Evolutionary conservation across 2,888 invertebrate species (phyloP).

Genomic region (Apoderus coryli): DNA sequence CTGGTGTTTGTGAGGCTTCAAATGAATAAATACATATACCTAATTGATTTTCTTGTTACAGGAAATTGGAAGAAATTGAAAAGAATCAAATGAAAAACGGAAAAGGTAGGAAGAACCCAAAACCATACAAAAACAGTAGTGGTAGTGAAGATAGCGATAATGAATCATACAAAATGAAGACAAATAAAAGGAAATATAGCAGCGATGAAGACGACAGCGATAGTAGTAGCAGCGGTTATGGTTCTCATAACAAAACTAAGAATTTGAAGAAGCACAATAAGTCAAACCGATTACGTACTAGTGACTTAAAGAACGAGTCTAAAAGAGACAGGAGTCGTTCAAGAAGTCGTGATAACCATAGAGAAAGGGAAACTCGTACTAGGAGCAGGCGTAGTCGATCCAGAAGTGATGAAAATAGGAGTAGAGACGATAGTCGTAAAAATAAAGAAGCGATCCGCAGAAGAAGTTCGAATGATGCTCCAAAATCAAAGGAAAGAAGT

Average conservation of each 20-base stretch:
- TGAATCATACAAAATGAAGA: conserved; percentile 21
- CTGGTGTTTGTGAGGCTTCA: too few species aligned
- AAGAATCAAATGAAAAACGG: conserved; percentile 15
- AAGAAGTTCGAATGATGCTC: too few species aligned
- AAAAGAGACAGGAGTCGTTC: neutral
- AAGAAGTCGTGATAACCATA: too few species aligned
- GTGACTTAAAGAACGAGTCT: neutral
- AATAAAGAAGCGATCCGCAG: too few species aligned
- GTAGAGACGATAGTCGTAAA: too few species aligned
- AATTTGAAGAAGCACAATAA: conserved; percentile 1
- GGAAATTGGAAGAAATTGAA: conserved; percentile 22
- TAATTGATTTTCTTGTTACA: conserved; percentile 16
- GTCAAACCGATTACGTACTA: neutral
- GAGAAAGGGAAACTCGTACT: too few species aligned
- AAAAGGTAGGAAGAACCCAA: conserved; percentile 17
- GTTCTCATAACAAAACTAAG: neutral
- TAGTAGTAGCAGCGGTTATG: too few species aligned
- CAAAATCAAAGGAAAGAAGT: too few species aligned
- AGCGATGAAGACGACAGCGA: conserved; percentile 16
- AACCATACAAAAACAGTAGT: conserved; percentile 16
- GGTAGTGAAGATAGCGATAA: conserved; percentile 5
- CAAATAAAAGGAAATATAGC: conserved; percentile 23
- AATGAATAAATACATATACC: too few species aligned
- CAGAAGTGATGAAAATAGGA: too few species aligned
- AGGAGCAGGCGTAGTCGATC: too few species aligned